Base-by-base conservation (phyloP, 2,888 invertebrate species). In the Eledona agricola region DNA sequence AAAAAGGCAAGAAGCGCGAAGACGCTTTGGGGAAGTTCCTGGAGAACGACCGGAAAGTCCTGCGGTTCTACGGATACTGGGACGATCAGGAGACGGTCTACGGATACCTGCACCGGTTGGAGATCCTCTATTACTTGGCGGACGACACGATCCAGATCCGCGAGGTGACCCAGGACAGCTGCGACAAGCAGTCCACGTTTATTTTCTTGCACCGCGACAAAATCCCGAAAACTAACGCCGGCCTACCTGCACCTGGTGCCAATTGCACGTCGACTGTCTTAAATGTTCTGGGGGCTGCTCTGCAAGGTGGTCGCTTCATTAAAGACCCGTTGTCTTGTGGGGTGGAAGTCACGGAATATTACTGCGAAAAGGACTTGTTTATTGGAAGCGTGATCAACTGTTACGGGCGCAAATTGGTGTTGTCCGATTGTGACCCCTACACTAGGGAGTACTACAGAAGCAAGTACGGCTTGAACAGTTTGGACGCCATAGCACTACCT, bases 101-200 rank as follows among this genome's bases (percentile, higher is more conserved):
- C 68, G 95, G 95, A 0, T 84, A 86, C 49, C 75, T 92, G 12
- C 88, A 93, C 59, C 80, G 86, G 63, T 76, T 96, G 51, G 88
- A 92, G 68, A 79, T 96, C 6, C 86, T 89, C 67, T 96, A 90
- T 71, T 94, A 88, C 76, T 78, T 96, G 31, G 86, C 90, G 0
- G 94, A 96, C 67, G 91, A 93, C 65, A 93, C 93, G 0, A 87
- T 96, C 4, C 93, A 95, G 73, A 87, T 96, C 3, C 87, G 88
- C 63, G 94, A 95, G 76, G 81, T 81, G 25, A 72, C 85, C 35
- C 78, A 82, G 0, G 77, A 82, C 0, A 88, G 88, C 69, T 85
- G 87, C 1, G 90, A 90, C 0, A 79, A 83, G 29, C 88, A 90
- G 70, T 81, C 83, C 1, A 85, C 85, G 3, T 82, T 84, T 1